Evolutionary conservation across 2,797 vertebrate species (phyloP).

Genomic region (Macropus fuliginosus): DNA sequence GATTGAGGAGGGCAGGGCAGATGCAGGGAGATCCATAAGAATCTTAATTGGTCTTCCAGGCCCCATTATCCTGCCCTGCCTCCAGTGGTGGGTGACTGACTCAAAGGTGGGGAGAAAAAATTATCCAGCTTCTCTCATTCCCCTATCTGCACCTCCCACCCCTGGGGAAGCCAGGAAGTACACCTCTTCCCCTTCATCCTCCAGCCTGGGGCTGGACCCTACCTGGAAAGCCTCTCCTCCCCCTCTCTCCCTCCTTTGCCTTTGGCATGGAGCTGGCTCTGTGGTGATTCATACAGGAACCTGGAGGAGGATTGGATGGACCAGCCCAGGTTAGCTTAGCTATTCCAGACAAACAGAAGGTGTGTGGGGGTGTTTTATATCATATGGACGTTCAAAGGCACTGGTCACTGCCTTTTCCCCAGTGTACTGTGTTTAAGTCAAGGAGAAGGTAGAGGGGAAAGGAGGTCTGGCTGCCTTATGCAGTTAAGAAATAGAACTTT

Average conservation of each 20-base stretch:
- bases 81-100: conserved; percentile 2
- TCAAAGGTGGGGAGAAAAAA: background rate
- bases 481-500: background rate
- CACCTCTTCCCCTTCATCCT: background rate
- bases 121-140: background rate
- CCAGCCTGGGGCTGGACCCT: background rate
- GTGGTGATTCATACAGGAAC: background rate
- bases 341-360: background rate
- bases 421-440: background rate
- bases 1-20: background rate
- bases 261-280: background rate
- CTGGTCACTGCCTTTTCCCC: background rate
- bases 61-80: background rate
- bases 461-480: background rate
- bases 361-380: background rate
- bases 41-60: background rate
- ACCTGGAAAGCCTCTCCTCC: background rate
- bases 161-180: background rate
- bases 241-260: background rate
- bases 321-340: background rate
- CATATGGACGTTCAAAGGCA: background rate
- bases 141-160: background rate
- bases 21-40: background rate
- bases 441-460: background rate
- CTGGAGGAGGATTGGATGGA: background rate